These are phyloP conservation scores for Cerceris ruficornis DNA, from an alignment of 2,888 invertebrate genomes.

Conservation along the genomic window DNA sequence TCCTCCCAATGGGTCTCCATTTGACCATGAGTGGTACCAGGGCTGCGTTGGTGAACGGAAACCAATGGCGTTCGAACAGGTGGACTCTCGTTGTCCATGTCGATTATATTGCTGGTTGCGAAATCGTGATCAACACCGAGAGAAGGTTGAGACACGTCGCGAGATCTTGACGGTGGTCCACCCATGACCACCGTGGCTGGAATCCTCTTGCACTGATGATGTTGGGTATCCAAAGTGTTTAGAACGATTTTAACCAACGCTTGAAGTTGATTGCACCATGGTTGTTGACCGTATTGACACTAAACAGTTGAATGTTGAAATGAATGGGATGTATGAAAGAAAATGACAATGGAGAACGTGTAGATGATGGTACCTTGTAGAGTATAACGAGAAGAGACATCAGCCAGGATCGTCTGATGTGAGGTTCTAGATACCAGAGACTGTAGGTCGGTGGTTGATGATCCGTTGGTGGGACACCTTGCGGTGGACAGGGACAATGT, in stretches of 20 bases:
- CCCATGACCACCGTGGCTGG: constrained; percentile 91
- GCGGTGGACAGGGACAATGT: constrained; percentile 91
- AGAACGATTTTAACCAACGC: constrained; percentile 93
- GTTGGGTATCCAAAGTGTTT: constrained; percentile 95
- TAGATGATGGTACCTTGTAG: constrained; percentile 89
- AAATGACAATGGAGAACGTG: too few species aligned
- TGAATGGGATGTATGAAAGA: constrained; percentile 1
- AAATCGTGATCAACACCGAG: constrained; percentile 87
- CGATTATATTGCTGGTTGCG: constrained; percentile 69
- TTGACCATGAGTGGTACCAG: constrained; percentile 68
- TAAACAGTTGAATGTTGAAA: constrained; percentile 76
- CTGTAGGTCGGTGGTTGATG: constrained; percentile 90
- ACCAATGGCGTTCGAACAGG: constrained; percentile 72
- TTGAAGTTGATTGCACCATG: constrained; percentile 88
- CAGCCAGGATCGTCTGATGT: constrained; percentile 95
- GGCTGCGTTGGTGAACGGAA: constrained; percentile 74
- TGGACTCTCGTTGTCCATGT: constrained; percentile 75
- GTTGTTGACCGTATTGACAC: constrained; percentile 90
- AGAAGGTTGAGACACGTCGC: constrained; percentile 91
- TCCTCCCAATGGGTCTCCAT: constrained; percentile 90
- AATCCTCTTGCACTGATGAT: constrained; percentile 94
- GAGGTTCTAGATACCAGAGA: constrained; percentile 93
- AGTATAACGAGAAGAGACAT: constrained; percentile 95
- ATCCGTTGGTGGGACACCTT: constrained; percentile 83
- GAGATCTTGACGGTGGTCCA: constrained; percentile 86